Conservation (phyloP, 30 jellyfish, hydroid and myxozoan genomes). For the Aurelia coerulea region DNA sequence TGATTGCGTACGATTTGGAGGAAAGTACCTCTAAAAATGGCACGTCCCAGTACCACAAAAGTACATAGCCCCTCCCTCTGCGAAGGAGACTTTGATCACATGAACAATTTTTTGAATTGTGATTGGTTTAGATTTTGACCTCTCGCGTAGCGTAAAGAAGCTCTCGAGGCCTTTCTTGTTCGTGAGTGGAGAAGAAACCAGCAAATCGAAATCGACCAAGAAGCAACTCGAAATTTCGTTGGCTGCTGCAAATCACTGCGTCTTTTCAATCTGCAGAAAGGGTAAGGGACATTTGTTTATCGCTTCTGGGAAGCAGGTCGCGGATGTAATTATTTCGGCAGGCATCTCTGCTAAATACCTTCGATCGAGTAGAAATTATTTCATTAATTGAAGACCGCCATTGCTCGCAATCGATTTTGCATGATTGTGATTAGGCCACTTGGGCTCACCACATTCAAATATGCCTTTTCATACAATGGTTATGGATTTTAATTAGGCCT, state of each 20-base stretch:
- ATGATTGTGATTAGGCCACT: no score
- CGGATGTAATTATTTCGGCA: not conserved
- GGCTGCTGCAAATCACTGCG: conserved; percentile 67
- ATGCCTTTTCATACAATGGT: no score
- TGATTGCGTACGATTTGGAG: no score
- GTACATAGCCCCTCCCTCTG: not conserved
- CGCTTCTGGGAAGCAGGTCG: conserved; percentile 33
- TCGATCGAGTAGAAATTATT: no score
- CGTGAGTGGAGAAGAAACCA: conserved; percentile 85
- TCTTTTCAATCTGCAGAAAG: conserved; percentile 55
- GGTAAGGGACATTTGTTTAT: conserved; percentile 36
- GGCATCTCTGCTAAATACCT: no score
- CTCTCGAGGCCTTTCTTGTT: conserved; percentile 79
- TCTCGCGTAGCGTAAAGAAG: conserved; percentile 61
- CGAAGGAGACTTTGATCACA: conserved; percentile 28
- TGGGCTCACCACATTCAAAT: no score
- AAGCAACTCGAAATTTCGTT: conserved; percentile 83
- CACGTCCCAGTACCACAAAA: no score
- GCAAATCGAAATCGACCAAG: conserved; percentile 85
- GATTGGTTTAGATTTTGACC: conserved; percentile 59
- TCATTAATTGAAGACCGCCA: not conserved
- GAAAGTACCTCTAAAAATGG: no score
- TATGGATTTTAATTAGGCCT: no score
- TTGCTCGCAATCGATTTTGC: not conserved
- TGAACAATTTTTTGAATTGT: not conserved